phyloP scores from a whole-genome alignment of 2,797 vertebrate genomes.

The Acipenser transmontanus region DNA sequence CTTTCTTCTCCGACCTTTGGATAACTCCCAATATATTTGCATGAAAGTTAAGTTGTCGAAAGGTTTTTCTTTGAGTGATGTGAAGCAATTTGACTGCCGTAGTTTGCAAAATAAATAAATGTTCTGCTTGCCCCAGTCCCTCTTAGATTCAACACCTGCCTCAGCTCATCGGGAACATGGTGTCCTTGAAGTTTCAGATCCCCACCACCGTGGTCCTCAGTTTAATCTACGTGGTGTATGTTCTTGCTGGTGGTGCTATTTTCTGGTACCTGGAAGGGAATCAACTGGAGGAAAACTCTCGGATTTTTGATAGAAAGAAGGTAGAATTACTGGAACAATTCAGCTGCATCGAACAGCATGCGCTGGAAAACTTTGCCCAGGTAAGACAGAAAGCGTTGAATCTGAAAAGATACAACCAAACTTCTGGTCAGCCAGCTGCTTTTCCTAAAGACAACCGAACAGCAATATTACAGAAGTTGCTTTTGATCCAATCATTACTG shows the following conservation, averaged over 20 bases:
- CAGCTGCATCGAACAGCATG: conserved; percentile 49
- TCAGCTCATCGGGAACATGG: not conserved
- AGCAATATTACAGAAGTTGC: not conserved
- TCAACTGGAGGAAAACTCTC: conserved; percentile 32
- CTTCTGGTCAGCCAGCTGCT: no score
- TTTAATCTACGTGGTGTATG: conserved; percentile 48
- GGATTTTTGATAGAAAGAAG: conserved; percentile 29
- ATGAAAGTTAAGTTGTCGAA: not conserved
- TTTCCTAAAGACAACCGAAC: not conserved
- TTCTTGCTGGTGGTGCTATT: conserved; percentile 56
- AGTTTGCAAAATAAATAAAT: not conserved
- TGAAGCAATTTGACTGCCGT: not conserved
- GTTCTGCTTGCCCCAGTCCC: not conserved
- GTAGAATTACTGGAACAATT: conserved; percentile 34
- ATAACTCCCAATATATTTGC: not conserved
- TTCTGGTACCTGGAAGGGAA: conserved; percentile 65
- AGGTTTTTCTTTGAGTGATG: not conserved
- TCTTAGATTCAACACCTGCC: not conserved
- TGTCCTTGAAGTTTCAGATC: conserved; percentile 19
- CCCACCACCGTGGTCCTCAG: conserved; percentile 59
- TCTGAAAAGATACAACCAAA: no score
- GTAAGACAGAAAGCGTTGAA: conserved; percentile 35
- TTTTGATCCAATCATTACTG: not conserved
- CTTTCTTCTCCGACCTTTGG: no score
- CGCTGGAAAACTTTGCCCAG: conserved; percentile 46